phyloP scores from a whole-genome alignment of 2,888 invertebrate genomes.

The Camponotus fellah region DNA sequence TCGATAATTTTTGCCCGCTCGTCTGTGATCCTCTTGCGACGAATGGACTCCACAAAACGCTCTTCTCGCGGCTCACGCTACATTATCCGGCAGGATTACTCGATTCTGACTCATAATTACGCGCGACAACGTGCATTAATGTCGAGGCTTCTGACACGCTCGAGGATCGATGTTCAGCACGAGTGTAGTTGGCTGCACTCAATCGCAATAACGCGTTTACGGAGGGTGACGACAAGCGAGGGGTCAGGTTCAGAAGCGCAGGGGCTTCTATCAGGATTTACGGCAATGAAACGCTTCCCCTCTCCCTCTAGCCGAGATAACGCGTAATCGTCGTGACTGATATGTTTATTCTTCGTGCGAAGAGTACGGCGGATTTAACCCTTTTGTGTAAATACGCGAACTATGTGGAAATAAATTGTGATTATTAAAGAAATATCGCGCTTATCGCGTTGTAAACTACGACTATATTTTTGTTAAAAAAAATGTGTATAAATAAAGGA shows the following conservation, averaged over 20 bases:
- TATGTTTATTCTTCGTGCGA: conserved; percentile 46
- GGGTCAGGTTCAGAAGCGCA: conserved; percentile 21
- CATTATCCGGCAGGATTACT: conserved; percentile 11
- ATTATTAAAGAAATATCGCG: conserved; percentile 51
- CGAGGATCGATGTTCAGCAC: conserved; percentile 31
- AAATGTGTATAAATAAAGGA: conserved; percentile 21
- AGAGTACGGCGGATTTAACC: conserved; percentile 27
- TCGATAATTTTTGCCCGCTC: background rate
- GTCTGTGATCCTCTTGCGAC: background rate
- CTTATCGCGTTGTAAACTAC: background rate
- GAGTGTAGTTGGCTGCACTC: conserved; percentile 65
- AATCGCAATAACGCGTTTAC: conserved; percentile 69
- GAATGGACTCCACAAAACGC: background rate
- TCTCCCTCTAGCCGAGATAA: conserved; percentile 18
- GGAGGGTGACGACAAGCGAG: conserved; percentile 48
- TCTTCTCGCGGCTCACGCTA: conserved; percentile 16
- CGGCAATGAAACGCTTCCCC: conserved; percentile 29
- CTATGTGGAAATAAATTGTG: conserved; percentile 34
- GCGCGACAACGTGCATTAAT: conserved; percentile 51
- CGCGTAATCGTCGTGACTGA: conserved; percentile 48
- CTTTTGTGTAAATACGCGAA: conserved; percentile 30
- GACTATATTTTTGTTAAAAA: conserved; percentile 1
- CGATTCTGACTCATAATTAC: conserved; percentile 38
- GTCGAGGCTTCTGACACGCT: conserved; percentile 55
- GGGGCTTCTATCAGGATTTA: conserved; percentile 51